Evolutionary conservation across 1,140 invertebrate species (phyloP), one percentile per base, ranked within the genome.

Genomic region (Lepidostoma basale): DNA sequence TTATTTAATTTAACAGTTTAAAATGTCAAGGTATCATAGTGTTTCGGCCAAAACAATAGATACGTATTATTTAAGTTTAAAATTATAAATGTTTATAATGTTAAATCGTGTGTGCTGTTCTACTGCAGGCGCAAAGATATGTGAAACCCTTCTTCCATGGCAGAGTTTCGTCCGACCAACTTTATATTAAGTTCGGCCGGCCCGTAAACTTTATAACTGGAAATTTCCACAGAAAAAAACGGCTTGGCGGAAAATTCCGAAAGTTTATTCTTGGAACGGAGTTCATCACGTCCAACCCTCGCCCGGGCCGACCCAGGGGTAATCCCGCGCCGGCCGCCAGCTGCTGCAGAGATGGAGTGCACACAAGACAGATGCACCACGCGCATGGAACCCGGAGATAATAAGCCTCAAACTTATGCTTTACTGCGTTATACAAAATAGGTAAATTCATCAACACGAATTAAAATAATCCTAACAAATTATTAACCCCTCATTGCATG

Each of bases 171-270:
- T n/a, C n/a, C n/a, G 54, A 23, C 56, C 54, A 72, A 72, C 66
- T 72, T 72, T 72, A 68, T 72, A 72, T 72, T 68, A 72, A 72
- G 62, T 59, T 72, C 62, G 63, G 56, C 67, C 54, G 22, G 62
- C 40, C 67, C 60, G 67, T 65, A 65, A 72, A 72, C 66, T 72
- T 72, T 72, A 33, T 64, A 68, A 68, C 70, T 68, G 70, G 42
- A 56, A 62, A 72, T 65, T 62, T 68, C 64, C 52, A 60, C 23
- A 14, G 66, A 60, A 62, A 72, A 69, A 72, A 72, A 72, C 26
- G 52, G 25, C 20, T 12, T 30, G 25, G 54, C 58, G 59, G 63
- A 68, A 72, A 72, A 70, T 62, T 65, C 44, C 56, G 28, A 62
- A 68, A 68, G n/a, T 68, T 56, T 49, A 42, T 59, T 45, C 69